A percentile compares a stretch with the other conserved stretches of the same genome.
Conservation (phyloP, 2,113 vertebrate genomes). For the Ptyas mucosa region DNA sequence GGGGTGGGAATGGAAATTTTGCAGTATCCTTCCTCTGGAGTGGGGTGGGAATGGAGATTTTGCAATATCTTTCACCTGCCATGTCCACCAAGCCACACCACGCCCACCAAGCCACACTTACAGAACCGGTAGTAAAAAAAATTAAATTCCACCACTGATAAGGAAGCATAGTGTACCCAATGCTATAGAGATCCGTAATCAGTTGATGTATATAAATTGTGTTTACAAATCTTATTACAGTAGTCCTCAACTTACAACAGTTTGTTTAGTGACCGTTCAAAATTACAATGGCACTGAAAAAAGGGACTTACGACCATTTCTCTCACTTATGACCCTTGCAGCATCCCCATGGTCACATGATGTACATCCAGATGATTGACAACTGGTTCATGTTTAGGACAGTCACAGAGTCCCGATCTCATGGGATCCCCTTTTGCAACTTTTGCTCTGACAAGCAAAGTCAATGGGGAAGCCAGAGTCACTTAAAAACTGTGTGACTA, state of each 20-base stretch:
- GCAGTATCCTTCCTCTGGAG: no score
- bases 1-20: no score
- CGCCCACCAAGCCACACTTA: no score
- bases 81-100: no score
- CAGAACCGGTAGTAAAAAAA: no score
- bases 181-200: neutral
- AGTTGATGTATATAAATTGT: constrained; percentile 13
- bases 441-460: neutral
- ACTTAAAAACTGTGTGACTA: neutral
- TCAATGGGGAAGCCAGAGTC: neutral
- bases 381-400: no score
- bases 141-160: no score
- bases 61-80: no score
- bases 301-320: neutral
- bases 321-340: neutral
- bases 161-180: neutral
- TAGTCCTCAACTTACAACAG: neutral
- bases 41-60: no score
- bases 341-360: no score
- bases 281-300: neutral
- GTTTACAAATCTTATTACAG: constrained; percentile 31
- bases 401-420: fast-evolving
- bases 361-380: neutral
- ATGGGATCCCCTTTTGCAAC: neutral
- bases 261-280: neutral